phyloP scores from a whole-genome alignment of 2,113 vertebrate species.

The Myodes glareolus region DNA sequence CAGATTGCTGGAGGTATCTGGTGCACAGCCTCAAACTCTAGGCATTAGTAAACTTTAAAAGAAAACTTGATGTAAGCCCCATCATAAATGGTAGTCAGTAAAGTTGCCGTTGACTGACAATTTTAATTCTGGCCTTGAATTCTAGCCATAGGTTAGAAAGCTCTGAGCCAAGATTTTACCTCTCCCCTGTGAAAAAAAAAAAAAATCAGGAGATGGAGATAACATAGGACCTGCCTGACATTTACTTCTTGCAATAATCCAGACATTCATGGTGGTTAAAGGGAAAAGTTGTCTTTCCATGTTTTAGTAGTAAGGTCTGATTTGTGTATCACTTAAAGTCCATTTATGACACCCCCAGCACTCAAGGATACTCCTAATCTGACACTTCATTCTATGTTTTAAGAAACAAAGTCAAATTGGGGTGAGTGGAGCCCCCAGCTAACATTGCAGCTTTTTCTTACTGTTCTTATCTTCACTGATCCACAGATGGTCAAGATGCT shows the following conservation, averaged over 20 bases:
- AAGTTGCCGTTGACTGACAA: background rate
- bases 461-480: background rate
- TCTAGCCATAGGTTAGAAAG: background rate
- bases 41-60: background rate
- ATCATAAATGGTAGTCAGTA: background rate
- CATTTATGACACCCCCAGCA: background rate
- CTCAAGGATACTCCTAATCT: background rate
- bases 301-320: background rate
- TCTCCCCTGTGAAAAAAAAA: background rate
- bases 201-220: background rate
- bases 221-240: background rate
- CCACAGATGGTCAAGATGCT: background rate
- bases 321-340: background rate
- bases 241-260: slow-evolving; percentile 18
- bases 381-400: background rate
- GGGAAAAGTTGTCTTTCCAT: background rate
- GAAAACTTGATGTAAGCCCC: background rate
- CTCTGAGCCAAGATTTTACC: background rate
- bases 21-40: background rate
- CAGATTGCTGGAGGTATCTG: background rate
- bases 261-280: background rate
- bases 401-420: background rate
- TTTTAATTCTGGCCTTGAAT: background rate
- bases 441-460: background rate
- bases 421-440: accelerated